Conservation (phyloP, 37 sponge, comb jelly and placozoan genomes). For the Axinella damicornis region DNA sequence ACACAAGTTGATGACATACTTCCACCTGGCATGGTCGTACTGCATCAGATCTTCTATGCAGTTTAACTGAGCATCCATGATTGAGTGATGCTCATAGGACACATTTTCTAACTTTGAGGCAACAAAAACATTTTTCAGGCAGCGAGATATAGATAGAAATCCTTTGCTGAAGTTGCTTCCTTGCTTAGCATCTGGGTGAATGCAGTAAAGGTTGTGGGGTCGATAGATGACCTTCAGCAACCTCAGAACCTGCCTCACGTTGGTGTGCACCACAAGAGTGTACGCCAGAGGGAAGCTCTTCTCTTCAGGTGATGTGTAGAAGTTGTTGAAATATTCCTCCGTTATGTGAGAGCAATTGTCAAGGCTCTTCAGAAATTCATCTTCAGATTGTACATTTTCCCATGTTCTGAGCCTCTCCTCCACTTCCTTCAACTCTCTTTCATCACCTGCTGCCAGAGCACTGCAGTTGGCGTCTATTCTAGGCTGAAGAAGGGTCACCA, state of each 20-base stretch:
- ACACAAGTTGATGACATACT: constrained; percentile 51
- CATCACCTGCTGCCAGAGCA: background rate
- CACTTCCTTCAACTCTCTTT: background rate
- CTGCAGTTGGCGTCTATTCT: constrained; percentile 3
- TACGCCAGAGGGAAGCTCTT: constrained; percentile 26
- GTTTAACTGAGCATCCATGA: background rate
- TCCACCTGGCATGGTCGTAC: constrained; percentile 2
- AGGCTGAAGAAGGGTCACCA: constrained; percentile 27
- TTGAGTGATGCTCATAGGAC: background rate
- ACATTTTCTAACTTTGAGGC: background rate
- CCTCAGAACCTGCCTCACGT: constrained; percentile 13
- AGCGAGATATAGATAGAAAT: constrained; percentile 3
- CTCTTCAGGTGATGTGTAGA: constrained; percentile 41
- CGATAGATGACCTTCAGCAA: constrained; percentile 39
- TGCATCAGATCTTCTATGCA: background rate
- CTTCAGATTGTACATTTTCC: background rate
- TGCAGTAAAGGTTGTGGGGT: constrained; percentile 46
- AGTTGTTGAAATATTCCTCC: constrained; percentile 12
- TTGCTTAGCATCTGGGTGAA: constrained; percentile 30
- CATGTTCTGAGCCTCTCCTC: background rate
- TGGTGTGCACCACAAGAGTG: constrained; percentile 3
- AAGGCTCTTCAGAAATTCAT: too few relatives aligned
- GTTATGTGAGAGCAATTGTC: constrained; percentile 1
- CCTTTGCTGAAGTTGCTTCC: background rate
- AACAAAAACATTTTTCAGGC: constrained; percentile 28